phyloP scores from a whole-genome alignment of 2,113 vertebrate genomes.

The Callaeas wilsoni region DNA sequence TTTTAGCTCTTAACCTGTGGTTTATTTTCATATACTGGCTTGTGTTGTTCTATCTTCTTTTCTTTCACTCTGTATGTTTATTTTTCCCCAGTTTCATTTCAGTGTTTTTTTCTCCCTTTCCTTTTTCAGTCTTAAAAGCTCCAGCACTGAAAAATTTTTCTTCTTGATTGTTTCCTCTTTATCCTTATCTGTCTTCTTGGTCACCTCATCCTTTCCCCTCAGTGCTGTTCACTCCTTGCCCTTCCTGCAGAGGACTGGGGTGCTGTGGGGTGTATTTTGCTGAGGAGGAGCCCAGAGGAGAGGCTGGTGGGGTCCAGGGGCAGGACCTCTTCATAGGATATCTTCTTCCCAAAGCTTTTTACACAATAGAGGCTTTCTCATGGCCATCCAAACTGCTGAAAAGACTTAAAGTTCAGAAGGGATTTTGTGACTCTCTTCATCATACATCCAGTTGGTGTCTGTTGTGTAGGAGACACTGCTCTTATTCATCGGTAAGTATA shows the following conservation, averaged over 20 bases:
- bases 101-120: rapidly evolving
- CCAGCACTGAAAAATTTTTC: not conserved
- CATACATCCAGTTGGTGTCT: not conserved
- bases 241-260: not conserved
- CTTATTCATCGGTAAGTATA: not conserved
- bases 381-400: not conserved
- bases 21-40: not conserved
- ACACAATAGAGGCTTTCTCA: not conserved
- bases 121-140: not conserved
- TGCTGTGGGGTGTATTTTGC: not conserved
- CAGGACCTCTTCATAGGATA: not conserved
- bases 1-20: not conserved
- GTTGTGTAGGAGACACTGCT: not conserved
- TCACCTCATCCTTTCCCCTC: not conserved
- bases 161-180: not conserved
- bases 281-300: not conserved
- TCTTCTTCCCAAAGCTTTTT: not conserved
- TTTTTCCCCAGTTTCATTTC: not conserved
- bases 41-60: not conserved
- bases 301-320: not conserved
- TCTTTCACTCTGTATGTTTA: not conserved
- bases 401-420: not conserved
- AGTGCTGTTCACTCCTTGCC: not conserved
- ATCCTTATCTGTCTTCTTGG: not conserved
- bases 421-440: not conserved